Evolutionary conservation across 2,888 invertebrate genomes (phyloP).

Genomic region (Scaptomyza caliginosa): DNA sequence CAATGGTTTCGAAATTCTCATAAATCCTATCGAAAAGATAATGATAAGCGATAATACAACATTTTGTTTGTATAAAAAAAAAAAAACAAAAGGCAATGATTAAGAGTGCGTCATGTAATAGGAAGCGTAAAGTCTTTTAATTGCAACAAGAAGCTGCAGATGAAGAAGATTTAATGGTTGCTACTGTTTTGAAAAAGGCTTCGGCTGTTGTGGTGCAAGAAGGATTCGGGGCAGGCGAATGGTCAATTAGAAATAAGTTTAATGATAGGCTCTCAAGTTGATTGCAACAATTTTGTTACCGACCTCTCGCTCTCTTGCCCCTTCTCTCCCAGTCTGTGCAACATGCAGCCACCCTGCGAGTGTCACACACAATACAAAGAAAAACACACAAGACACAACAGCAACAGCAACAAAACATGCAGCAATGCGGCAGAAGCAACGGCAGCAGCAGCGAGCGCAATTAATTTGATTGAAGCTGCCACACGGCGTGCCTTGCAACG

Average conservation of each 20-base stretch:
- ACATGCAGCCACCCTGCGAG: slow-evolving; percentile 38
- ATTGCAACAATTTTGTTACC: slow-evolving; percentile 50
- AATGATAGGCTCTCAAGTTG: slow-evolving; percentile 59
- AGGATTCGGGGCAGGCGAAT: background rate
- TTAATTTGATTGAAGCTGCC: slow-evolving; percentile 84
- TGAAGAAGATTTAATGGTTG: slow-evolving; percentile 24
- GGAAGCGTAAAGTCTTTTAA: background rate
- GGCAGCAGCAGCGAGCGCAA: slow-evolving; percentile 54
- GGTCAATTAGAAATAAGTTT: slow-evolving; percentile 64
- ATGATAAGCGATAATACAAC: too few relatives aligned
- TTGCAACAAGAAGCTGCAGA: background rate
- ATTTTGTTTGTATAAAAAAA: too few relatives aligned
- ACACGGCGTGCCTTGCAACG: slow-evolving; percentile 76
- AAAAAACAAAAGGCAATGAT: background rate
- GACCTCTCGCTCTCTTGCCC: background rate
- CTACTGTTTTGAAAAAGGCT: slow-evolving; percentile 20
- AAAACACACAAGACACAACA: slow-evolving; percentile 15
- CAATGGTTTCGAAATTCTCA: too few relatives aligned
- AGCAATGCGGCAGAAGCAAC: background rate
- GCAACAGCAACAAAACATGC: slow-evolving; percentile 16
- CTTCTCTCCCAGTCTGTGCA: too few relatives aligned
- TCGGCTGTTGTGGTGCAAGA: background rate
- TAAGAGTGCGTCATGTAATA: background rate
- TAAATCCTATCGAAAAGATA: background rate
- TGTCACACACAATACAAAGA: slow-evolving; percentile 61